phyloP scores from a whole-genome alignment of 2,888 invertebrate species.

The Pegoplata infirma region DNA sequence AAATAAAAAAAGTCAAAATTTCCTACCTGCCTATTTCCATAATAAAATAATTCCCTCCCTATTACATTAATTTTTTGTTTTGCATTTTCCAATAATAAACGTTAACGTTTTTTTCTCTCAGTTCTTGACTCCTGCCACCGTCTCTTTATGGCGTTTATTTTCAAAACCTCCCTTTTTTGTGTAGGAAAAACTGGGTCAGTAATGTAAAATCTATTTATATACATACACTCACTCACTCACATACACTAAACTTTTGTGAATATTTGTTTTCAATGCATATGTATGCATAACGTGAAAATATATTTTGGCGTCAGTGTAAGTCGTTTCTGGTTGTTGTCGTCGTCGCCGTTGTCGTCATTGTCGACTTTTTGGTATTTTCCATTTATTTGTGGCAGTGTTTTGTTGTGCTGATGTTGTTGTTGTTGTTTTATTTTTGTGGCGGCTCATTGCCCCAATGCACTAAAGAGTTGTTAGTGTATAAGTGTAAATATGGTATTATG shows the following conservation, averaged over 20 bases:
- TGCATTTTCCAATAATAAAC: slow-evolving; percentile 43
- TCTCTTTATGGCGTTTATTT: background rate
- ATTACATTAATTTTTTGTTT: slow-evolving; percentile 25
- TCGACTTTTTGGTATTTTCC: slow-evolving; percentile 25
- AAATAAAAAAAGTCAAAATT: no score
- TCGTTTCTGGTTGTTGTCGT: slow-evolving; percentile 4
- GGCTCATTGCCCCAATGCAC: slow-evolving; percentile 55
- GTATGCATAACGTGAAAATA: background rate
- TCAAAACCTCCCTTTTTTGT: slow-evolving; percentile 27
- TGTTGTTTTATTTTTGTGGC: slow-evolving; percentile 50
- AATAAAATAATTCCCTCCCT: slow-evolving; percentile 4
- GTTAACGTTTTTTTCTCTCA: background rate
- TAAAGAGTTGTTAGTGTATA: background rate
- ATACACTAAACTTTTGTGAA: background rate
- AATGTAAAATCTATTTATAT: slow-evolving; percentile 64
- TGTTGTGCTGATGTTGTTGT: slow-evolving; percentile 35
- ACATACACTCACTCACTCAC: background rate
- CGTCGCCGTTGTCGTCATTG: slow-evolving; percentile 1
- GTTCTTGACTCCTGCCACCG: background rate
- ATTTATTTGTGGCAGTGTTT: slow-evolving; percentile 41
- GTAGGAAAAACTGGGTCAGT: slow-evolving; percentile 65
- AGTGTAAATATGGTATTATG: background rate
- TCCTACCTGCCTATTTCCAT: no score
- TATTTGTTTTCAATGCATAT: background rate
- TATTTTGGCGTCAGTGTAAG: slow-evolving; percentile 62